phyloP scores from a whole-genome alignment of 30 jellyfish, hydroid and myxozoan genomes.

The Hydractinia echinata region DNA sequence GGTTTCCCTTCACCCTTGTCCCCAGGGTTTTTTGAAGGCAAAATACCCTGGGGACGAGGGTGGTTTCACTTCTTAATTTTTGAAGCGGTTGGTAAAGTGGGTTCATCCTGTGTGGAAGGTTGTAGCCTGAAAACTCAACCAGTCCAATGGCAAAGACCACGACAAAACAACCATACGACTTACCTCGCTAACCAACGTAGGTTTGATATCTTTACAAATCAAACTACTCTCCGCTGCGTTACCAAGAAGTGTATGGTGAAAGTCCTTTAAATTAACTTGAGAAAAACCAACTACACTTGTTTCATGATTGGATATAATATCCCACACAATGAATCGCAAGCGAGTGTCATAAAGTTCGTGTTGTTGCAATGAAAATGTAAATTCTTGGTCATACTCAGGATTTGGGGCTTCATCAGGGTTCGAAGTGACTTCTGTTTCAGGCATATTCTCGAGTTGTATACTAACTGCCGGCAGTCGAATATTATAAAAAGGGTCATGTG shows the following conservation, averaged over 20 bases:
- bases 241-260: background rate
- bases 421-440: slow-evolving; percentile 67
- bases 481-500: slow-evolving; percentile 19
- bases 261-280: slow-evolving; percentile 10
- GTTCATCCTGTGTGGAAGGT: too few species aligned
- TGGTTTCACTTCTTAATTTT: too few species aligned
- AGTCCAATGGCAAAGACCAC: too few species aligned
- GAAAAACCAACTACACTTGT: slow-evolving; percentile 25
- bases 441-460: slow-evolving; percentile 38
- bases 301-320: slow-evolving; percentile 35
- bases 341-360: slow-evolving; percentile 35
- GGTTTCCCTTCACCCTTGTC: too few species aligned
- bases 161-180: too few species aligned
- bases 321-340: slow-evolving; percentile 63
- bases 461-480: slow-evolving; percentile 60
- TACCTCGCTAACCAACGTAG: background rate
- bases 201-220: slow-evolving; percentile 12
- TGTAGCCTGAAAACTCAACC: too few species aligned
- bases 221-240: background rate
- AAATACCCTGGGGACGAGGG: too few species aligned
- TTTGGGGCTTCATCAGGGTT: slow-evolving; percentile 91
- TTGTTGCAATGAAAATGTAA: slow-evolving; percentile 42
- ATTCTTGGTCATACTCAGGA: slow-evolving; percentile 84
- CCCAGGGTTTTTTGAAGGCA: too few species aligned
- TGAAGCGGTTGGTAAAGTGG: too few species aligned